Evolutionary conservation across 2,888 invertebrate species (phyloP).

Genomic region (Chloromyia formosa): DNA sequence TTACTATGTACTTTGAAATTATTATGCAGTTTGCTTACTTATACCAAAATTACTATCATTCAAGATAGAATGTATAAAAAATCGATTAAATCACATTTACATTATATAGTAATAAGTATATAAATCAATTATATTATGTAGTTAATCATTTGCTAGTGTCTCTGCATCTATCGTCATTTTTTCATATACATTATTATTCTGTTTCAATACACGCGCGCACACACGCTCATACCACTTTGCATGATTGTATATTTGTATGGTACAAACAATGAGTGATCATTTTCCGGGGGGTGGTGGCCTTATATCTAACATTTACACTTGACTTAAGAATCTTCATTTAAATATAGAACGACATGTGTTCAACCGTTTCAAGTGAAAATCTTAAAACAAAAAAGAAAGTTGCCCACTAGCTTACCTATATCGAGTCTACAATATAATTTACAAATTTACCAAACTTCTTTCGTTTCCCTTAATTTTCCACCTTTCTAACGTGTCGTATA

Average conservation of each 20-base stretch:
- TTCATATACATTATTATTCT: constrained; percentile 22
- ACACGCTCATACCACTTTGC: constrained; percentile 3
- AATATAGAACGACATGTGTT: too few relatives aligned
- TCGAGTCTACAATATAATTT: neutral
- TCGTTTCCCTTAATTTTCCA: too few relatives aligned
- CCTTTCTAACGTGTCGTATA: neutral
- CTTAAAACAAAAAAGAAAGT: neutral
- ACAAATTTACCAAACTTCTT: too few relatives aligned
- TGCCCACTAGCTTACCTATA: neutral
- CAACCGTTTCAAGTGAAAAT: too few relatives aligned
- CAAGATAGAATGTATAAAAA: constrained; percentile 43
- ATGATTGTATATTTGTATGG: constrained; percentile 12
- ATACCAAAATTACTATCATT: constrained; percentile 31
- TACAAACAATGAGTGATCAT: constrained; percentile 27
- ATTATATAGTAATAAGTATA: constrained; percentile 30
- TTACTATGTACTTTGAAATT: constrained; percentile 12
- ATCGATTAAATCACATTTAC: constrained; percentile 45
- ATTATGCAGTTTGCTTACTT: constrained; percentile 20
- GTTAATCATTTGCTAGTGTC: constrained; percentile 27
- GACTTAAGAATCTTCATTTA: too few relatives aligned
- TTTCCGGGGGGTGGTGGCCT: neutral
- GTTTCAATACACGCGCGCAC: neutral
- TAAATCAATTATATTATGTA: constrained; percentile 34
- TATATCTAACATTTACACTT: neutral
- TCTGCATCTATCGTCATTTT: constrained; percentile 26